These are phyloP conservation scores for Rhineura floridana DNA, from an alignment of 2,113 vertebrate genomes.

Conservation along the genomic window DNA sequence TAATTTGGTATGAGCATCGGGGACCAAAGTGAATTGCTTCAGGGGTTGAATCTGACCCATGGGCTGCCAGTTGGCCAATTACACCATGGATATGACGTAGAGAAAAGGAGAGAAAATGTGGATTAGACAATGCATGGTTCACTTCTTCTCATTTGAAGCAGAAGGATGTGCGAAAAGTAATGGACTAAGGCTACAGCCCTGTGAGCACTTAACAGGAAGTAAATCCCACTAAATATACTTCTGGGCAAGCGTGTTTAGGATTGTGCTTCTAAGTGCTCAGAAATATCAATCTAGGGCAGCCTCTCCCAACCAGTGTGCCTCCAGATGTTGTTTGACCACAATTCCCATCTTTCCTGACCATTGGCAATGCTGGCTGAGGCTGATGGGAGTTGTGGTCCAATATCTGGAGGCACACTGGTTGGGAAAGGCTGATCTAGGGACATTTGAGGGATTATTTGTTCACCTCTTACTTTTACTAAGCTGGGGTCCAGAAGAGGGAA, in stretches of 20 bases:
- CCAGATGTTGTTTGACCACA: too few relatives aligned
- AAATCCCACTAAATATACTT: not conserved
- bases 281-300: too few relatives aligned
- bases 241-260: not conserved
- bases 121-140: not conserved
- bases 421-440: too few relatives aligned
- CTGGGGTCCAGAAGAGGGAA: not conserved
- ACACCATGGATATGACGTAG: not conserved
- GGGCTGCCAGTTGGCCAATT: not conserved
- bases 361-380: too few relatives aligned
- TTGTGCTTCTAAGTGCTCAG: not conserved
- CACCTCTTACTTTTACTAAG: not conserved
- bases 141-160: not conserved
- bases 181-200: not conserved
- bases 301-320: too few relatives aligned
- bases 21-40: not conserved
- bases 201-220: not conserved
- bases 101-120: not conserved
- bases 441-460: not conserved
- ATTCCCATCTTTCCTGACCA: too few relatives aligned
- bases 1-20: not conserved
- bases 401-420: too few relatives aligned
- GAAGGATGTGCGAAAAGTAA: not conserved
- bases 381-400: too few relatives aligned
- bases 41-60: not conserved